A percentile compares a stretch with the other conserved stretches of the same genome.
Conservation (phyloP, 1,140 invertebrate genomes). For the Dendrolimus kikuchii region DNA sequence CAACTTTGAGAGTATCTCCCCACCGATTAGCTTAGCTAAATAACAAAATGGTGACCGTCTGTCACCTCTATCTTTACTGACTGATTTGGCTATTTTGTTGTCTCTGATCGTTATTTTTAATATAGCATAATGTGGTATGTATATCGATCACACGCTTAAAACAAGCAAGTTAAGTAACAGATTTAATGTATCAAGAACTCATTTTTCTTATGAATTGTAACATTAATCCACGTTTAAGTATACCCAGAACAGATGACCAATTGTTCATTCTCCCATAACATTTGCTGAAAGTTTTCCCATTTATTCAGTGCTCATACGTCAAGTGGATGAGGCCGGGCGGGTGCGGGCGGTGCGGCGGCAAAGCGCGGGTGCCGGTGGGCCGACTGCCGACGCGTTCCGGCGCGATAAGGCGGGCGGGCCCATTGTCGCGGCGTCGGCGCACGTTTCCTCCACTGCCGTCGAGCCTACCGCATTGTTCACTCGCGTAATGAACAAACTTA, state of each 20-base stretch:
- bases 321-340: slow-evolving; percentile 34
- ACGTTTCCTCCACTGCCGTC: slow-evolving; percentile 63
- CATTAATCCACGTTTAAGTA: slow-evolving; percentile 41
- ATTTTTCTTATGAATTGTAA: slow-evolving; percentile 21
- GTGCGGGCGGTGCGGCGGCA: slow-evolving; percentile 12
- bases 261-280: slow-evolving; percentile 60
- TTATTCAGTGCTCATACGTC: slow-evolving; percentile 68
- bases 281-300: slow-evolving; percentile 67
- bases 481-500: slow-evolving; percentile 68
- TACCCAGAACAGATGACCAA: slow-evolving; percentile 59
- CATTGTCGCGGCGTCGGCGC: slow-evolving; percentile 64
- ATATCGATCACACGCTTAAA: background rate
- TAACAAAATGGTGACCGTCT: no score
- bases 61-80: no score
- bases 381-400: slow-evolving; percentile 48
- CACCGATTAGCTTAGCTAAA: no score
- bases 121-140: no score
- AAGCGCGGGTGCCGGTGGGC: slow-evolving; percentile 9
- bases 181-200: background rate
- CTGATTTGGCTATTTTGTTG: no score
- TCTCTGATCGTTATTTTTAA: no score
- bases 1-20: no score
- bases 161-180: background rate
- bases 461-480: slow-evolving; percentile 62
- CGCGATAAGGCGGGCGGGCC: slow-evolving; percentile 57